A percentile compares a stretch with the other conserved stretches of the same genome.
These are phyloP conservation scores for Trichogramma dendrolimi DNA, from an alignment of 2,888 invertebrate species.

Conservation along the genomic window DNA sequence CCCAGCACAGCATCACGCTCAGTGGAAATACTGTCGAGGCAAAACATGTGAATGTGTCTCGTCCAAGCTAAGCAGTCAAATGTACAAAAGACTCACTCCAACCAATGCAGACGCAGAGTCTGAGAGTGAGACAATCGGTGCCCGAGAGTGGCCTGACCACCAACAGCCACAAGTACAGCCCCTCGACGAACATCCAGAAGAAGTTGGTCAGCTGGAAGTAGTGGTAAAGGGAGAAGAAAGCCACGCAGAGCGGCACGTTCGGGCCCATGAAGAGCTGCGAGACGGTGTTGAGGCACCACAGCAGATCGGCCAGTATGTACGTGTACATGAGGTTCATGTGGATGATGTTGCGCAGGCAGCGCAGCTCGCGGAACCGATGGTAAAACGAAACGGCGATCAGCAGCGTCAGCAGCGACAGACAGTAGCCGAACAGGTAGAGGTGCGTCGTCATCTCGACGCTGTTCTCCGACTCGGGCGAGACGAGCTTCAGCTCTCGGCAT, in stretches of 20 bases:
- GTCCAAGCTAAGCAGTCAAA: too few relatives aligned
- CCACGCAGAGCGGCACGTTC: constrained; percentile 67
- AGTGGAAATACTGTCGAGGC: too few relatives aligned
- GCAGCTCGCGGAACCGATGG: background rate
- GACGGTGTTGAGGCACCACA: background rate
- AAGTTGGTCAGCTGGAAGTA: constrained; percentile 92
- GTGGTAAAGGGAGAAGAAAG: constrained; percentile 75
- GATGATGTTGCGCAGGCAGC: background rate
- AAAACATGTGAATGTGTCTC: too few relatives aligned
- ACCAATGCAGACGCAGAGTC: constrained; percentile 78
- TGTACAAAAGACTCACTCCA: constrained; percentile 67
- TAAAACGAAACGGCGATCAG: background rate
- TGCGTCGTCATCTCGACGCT: background rate
- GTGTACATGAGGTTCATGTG: background rate
- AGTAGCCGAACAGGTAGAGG: background rate
- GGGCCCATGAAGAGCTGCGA: constrained; percentile 57
- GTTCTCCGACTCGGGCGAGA: background rate
- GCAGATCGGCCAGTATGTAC: background rate
- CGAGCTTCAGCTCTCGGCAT: background rate
- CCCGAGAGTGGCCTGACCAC: constrained; percentile 83
- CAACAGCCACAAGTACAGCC: constrained; percentile 79
- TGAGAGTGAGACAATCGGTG: constrained; percentile 71
- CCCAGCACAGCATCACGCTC: constrained; percentile 57
- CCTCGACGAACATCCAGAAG: constrained; percentile 99
- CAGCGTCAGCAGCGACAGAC: background rate